Conservation (phyloP, 2,797 vertebrate species). For the Hephaestus fuliginosus region DNA sequence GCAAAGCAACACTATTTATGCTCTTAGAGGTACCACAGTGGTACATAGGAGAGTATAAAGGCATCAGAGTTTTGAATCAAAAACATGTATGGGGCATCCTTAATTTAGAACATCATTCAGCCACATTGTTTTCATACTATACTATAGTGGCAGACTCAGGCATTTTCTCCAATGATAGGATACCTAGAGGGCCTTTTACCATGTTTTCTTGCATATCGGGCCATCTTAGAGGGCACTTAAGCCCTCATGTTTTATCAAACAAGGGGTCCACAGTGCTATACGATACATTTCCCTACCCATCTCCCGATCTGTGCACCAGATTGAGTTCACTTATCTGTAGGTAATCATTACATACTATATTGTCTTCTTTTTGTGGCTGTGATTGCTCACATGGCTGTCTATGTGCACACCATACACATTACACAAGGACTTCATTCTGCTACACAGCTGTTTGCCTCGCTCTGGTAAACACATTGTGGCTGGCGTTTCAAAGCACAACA, state of each 20-base stretch:
- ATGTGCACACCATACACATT: not conserved
- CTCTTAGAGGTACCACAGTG: not conserved
- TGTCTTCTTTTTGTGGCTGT: constrained; percentile 21
- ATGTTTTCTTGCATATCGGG: no score
- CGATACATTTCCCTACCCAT: not conserved
- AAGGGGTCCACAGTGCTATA: no score
- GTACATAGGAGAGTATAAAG: not conserved
- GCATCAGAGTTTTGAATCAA: not conserved
- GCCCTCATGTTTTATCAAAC: no score
- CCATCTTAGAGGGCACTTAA: not conserved
- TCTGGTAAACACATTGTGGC: constrained; percentile 31
- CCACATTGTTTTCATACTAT: not conserved
- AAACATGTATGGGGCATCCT: not conserved
- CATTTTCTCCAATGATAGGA: no score
- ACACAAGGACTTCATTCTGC: constrained; percentile 11
- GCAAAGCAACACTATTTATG: no score
- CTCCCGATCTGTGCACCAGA: not conserved
- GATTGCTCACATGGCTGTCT: constrained; percentile 14
- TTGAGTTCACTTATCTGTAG: constrained; percentile 3
- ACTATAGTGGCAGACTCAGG: no score
- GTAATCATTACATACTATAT: constrained; percentile 18
- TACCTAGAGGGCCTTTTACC: no score
- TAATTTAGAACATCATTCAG: not conserved
- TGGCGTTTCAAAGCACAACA: constrained; percentile 10
- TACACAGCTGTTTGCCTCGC: constrained; percentile 18